A percentile compares a stretch with the other conserved stretches of the same genome.
phyloP scores from a whole-genome alignment of 2,888 invertebrate species.

The Acronicta leporina region DNA sequence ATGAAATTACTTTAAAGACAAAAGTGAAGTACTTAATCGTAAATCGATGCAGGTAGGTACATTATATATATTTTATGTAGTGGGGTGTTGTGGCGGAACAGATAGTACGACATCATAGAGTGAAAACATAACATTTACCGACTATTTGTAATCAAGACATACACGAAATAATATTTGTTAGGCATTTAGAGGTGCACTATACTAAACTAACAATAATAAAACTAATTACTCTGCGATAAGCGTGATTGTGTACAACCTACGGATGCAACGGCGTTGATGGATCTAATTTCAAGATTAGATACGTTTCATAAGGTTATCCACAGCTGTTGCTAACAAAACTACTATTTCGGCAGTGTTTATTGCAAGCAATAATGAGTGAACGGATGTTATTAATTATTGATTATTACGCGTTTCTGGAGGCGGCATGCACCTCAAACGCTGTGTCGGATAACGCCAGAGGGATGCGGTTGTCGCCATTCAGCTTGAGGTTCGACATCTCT shows the following conservation, averaged over 20 bases:
- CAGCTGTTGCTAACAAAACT: constrained; percentile 25
- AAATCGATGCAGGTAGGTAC: constrained; percentile 4
- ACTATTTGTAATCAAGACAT: constrained; percentile 15
- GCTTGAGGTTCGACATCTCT: constrained; percentile 87
- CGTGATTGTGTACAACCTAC: constrained; percentile 45
- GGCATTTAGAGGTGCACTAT: constrained; percentile 37
- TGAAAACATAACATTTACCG: constrained; percentile 15
- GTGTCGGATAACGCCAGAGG: constrained; percentile 87
- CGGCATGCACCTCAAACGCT: constrained; percentile 87
- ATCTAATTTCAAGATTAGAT: constrained; percentile 15
- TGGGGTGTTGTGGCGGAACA: constrained; percentile 18
- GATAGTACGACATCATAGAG: constrained; percentile 18
- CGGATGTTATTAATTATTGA: constrained; percentile 60
- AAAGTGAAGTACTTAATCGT: constrained; percentile 7
- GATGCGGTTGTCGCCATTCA: constrained; percentile 86
- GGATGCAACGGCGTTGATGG: constrained; percentile 30
- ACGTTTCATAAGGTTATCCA: constrained; percentile 12
- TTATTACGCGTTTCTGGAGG: constrained; percentile 87
- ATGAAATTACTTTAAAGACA: constrained; percentile 14
- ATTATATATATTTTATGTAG: constrained; percentile 21
- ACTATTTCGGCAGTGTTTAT: constrained; percentile 53
- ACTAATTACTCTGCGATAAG: constrained; percentile 42
- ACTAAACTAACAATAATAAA: constrained; percentile 21
- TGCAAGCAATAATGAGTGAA: constrained; percentile 69
- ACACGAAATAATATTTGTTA: constrained; percentile 24